These are phyloP conservation scores for Amorpha juglandis DNA, from an alignment of 2,888 invertebrate species.

Conservation along the genomic window DNA sequence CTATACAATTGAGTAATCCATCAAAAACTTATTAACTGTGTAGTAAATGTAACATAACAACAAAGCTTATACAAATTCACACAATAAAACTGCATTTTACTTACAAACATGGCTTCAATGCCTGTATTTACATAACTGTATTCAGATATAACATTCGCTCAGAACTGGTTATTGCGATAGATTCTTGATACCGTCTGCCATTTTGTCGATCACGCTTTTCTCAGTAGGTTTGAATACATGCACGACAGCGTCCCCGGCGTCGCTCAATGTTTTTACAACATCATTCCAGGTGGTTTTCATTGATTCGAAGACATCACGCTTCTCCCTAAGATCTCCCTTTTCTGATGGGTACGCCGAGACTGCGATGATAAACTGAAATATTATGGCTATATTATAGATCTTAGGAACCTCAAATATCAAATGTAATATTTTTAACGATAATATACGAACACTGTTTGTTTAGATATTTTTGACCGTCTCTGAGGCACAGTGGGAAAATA, in stretches of 20 bases:
- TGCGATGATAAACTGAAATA: constrained; percentile 50
- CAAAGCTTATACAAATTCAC: not conserved
- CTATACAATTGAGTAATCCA: not conserved
- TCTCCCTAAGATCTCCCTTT: constrained; percentile 42
- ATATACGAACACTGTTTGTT: too few relatives aligned
- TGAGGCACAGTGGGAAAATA: too few relatives aligned
- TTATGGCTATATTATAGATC: constrained; percentile 5
- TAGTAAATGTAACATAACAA: constrained; percentile 8
- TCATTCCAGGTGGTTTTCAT: constrained; percentile 72
- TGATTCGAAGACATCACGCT: constrained; percentile 71
- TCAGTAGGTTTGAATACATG: constrained; percentile 75
- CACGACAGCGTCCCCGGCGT: constrained; percentile 72
- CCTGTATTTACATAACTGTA: constrained; percentile 37
- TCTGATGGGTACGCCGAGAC: constrained; percentile 55
- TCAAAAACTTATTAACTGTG: constrained; percentile 7
- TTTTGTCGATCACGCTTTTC: constrained; percentile 64
- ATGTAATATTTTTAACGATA: too few relatives aligned
- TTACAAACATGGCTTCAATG: constrained; percentile 7
- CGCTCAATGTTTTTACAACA: constrained; percentile 62
- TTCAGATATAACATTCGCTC: constrained; percentile 29
- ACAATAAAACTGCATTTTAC: constrained; percentile 13
- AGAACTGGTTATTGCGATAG: constrained; percentile 51
- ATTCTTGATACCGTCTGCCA: constrained; percentile 64
- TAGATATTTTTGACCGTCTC: too few relatives aligned
- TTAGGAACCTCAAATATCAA: not conserved